Evolutionary conservation across 2,113 vertebrate species (phyloP).

Genomic region (Istiophorus platypterus): DNA sequence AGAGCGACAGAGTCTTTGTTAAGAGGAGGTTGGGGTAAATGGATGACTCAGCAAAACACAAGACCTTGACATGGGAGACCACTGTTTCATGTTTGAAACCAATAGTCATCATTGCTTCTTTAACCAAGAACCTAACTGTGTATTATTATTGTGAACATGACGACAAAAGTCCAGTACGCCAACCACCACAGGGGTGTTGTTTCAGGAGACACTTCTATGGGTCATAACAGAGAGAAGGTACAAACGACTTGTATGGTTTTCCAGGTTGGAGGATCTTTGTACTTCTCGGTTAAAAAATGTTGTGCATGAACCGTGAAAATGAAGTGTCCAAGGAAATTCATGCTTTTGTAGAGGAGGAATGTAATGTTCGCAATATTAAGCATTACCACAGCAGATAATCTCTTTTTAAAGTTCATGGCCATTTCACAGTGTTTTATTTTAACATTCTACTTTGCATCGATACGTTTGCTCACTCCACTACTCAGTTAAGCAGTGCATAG

Average conservation of each 20-base stretch:
- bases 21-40: too few species aligned
- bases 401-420: neutral
- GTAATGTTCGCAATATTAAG: neutral
- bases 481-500: neutral
- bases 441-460: neutral
- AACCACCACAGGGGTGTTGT: neutral
- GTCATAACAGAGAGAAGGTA: neutral
- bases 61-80: too few species aligned
- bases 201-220: neutral
- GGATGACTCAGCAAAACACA: too few species aligned
- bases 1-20: too few species aligned
- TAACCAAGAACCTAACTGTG: neutral
- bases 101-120: too few species aligned
- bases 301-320: neutral
- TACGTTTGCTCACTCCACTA: constrained; percentile 11
- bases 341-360: neutral
- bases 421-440: constrained; percentile 22
- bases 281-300: neutral
- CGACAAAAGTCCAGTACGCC: neutral
- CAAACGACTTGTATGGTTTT: neutral
- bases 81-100: too few species aligned
- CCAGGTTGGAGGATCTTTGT: neutral
- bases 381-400: neutral
- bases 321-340: neutral
- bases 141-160: too few species aligned